Conservation (phyloP, 2,797 vertebrate species). For the Fratercula arctica region DNA sequence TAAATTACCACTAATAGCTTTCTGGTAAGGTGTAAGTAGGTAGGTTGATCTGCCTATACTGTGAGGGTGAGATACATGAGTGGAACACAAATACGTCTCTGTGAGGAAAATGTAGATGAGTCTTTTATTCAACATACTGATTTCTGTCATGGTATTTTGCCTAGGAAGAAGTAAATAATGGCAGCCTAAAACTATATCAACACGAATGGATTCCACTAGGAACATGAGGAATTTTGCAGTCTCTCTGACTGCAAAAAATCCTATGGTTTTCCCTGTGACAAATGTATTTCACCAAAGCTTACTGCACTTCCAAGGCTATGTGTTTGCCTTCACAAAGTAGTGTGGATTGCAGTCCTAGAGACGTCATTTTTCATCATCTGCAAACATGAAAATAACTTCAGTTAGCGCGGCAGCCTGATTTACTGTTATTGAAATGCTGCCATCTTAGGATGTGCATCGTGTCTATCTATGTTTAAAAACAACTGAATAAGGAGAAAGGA, state of each 20-base stretch:
- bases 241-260: background rate
- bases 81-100: background rate
- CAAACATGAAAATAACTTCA: conserved; percentile 39
- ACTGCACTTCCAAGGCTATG: background rate
- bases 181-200: background rate
- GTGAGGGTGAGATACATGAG: background rate
- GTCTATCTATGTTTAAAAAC: background rate
- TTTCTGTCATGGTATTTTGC: conserved; percentile 13
- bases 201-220: conserved; percentile 1
- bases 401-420: background rate
- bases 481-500: background rate
- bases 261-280: background rate
- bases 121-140: background rate
- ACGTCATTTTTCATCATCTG: conserved; percentile 30
- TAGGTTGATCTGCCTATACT: background rate
- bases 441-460: background rate
- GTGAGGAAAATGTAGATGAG: background rate
- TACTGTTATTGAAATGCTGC: conserved; percentile 8
- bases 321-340: conserved; percentile 1
- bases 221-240: background rate
- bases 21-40: background rate
- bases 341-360: conserved; percentile 3
- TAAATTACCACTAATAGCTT: background rate
- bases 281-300: conserved; percentile 5
- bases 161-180: background rate